Conservation (phyloP, 2,888 invertebrate species). For the Phengaris alcon region DNA sequence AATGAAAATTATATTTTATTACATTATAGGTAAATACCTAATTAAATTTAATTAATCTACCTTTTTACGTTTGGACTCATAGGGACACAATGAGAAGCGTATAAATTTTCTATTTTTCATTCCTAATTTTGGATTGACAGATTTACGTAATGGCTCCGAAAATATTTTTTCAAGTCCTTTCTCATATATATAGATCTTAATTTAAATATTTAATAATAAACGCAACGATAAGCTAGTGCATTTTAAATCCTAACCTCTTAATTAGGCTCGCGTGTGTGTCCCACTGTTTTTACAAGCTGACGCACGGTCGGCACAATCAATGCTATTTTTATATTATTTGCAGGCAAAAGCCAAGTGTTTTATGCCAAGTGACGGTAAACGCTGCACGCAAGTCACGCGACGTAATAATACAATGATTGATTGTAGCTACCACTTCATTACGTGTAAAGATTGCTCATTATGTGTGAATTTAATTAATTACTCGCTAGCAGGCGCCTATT, state of each 20-base stretch:
- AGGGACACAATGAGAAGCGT: too few species aligned
- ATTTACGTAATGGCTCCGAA: too few species aligned
- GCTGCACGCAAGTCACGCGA: conserved; percentile 60
- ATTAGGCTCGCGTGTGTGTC: conserved; percentile 40
- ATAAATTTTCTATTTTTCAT: too few species aligned
- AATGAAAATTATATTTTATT: too few species aligned
- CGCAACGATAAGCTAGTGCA: neutral
- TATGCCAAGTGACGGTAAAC: conserved; percentile 53
- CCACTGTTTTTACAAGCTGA: conserved; percentile 38
- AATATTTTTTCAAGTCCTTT: too few species aligned
- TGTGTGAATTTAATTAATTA: neutral
- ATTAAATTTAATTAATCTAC: too few species aligned
- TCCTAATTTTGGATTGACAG: too few species aligned
- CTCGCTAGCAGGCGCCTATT: neutral
- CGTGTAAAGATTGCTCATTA: conserved; percentile 41
- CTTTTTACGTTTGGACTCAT: too few species aligned
- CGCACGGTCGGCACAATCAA: conserved; percentile 38
- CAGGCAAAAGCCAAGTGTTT: conserved; percentile 39
- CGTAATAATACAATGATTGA: conserved; percentile 66
- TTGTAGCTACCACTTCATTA: conserved; percentile 65
- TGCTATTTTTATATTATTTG: conserved; percentile 35
- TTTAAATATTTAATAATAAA: too few species aligned
- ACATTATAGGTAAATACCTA: too few species aligned
- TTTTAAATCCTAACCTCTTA: conserved; percentile 22
- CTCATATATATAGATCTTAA: too few species aligned